Percentiles rank a stretch among this genome's conserved stretches.
These are phyloP conservation scores for Gerris buenoi DNA, from an alignment of 1,140 invertebrate genomes.

Conservation along the genomic window DNA sequence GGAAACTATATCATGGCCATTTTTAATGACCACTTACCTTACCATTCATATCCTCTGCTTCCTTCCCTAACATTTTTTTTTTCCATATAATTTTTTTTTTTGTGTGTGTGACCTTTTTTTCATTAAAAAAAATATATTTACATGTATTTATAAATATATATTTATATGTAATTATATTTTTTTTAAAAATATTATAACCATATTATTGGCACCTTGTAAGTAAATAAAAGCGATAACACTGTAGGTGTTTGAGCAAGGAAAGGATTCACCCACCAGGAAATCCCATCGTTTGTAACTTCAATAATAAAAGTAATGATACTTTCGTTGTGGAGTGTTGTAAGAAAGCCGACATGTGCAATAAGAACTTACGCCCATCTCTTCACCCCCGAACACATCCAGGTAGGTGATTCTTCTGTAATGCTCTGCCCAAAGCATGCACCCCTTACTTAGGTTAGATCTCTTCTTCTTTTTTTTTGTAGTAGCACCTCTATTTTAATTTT, in stretches of 20 bases:
- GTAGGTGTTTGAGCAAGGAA: conserved; percentile 40
- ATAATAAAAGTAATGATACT: conserved; percentile 34
- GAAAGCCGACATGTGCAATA: conserved; percentile 44
- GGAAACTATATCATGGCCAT: too few relatives aligned
- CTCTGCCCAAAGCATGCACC: conserved; percentile 8
- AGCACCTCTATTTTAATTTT: too few relatives aligned
- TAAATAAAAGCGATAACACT: too few relatives aligned
- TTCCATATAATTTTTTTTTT: conserved; percentile 3
- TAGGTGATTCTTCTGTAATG: conserved; percentile 15
- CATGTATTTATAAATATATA: too few relatives aligned
- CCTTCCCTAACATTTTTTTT: conserved; percentile 6
- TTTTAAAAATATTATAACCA: conserved; percentile 7
- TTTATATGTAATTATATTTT: conserved; percentile 13
- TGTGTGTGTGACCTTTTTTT: conserved; percentile 10
- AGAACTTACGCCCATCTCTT: conserved; percentile 30
- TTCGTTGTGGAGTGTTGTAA: conserved; percentile 42
- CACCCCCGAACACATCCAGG: conserved; percentile 22
- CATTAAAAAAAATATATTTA: conserved; percentile 6
- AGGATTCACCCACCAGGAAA: conserved; percentile 39
- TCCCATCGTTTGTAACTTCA: conserved; percentile 41
- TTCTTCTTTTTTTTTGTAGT: too few relatives aligned
- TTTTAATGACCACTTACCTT: not conserved
- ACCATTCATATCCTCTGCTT: not conserved
- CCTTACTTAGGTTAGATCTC: not conserved
- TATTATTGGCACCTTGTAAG: too few relatives aligned